phyloP scores from a whole-genome alignment of 1,140 invertebrate species.

The Eufriesea mexicana region DNA sequence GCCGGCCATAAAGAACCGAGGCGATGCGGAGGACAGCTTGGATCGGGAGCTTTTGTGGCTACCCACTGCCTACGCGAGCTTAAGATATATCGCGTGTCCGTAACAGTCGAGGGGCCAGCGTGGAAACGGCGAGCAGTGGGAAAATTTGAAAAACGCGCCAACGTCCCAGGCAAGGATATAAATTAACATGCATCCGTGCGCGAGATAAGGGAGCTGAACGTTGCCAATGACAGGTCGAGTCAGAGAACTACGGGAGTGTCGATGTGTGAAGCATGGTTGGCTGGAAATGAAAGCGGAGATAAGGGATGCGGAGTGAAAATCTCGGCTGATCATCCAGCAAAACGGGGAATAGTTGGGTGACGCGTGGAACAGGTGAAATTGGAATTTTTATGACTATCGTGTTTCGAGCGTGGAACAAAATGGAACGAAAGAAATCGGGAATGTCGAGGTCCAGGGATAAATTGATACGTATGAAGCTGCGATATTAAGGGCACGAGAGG shows the following conservation, averaged over 20 bases:
- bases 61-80: background rate
- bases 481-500: background rate
- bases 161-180: background rate
- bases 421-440: background rate
- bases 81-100: slow-evolving; percentile 19
- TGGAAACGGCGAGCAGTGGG: background rate
- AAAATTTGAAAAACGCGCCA: slow-evolving; percentile 1
- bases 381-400: background rate
- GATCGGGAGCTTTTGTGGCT: slow-evolving; percentile 13
- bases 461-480: background rate
- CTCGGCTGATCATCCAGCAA: background rate
- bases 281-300: background rate
- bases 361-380: background rate
- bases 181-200: background rate
- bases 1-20: slow-evolving; percentile 18
- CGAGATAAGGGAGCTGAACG: background rate
- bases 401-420: background rate
- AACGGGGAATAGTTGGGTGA: too few relatives aligned
- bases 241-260: background rate
- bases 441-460: background rate
- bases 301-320: background rate
- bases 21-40: slow-evolving; percentile 17
- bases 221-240: background rate
- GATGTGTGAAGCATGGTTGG: background rate
- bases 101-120: background rate